These are phyloP conservation scores for Petrocephalus zakoni DNA, from an alignment of 2,113 vertebrate genomes.

Conservation along the genomic window DNA sequence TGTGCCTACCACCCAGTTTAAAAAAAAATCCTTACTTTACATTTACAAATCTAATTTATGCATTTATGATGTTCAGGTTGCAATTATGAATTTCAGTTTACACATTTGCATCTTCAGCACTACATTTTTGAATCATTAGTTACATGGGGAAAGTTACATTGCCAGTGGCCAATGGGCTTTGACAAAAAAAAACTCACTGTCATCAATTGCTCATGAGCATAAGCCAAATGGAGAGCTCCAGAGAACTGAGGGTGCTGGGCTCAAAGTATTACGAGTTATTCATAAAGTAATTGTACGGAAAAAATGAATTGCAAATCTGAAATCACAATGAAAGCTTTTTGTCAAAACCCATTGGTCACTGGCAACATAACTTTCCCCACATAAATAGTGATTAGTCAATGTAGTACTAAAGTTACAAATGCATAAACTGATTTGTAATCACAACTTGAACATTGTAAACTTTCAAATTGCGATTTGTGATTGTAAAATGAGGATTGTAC, in stretches of 20 bases:
- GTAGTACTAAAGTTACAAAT: neutral
- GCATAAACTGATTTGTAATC: neutral
- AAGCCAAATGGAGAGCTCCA: neutral
- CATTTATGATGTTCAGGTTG: too few species aligned
- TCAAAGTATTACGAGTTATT: neutral
- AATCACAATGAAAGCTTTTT: neutral
- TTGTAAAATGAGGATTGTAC: neutral
- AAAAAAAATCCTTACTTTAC: too few species aligned
- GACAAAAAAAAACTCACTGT: neutral
- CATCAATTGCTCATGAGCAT: neutral
- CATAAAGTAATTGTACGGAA: neutral
- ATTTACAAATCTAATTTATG: too few species aligned
- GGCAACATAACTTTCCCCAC: neutral
- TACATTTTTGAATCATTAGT: too few species aligned
- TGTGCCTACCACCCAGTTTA: too few species aligned
- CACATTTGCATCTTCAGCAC: too few species aligned
- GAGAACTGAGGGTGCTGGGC: neutral
- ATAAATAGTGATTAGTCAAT: neutral
- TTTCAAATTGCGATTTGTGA: neutral
- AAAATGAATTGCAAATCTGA: neutral
- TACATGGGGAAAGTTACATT: too few species aligned
- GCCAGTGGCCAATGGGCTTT: neutral
- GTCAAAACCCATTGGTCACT: neutral
- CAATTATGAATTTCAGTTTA: too few species aligned
- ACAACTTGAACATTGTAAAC: neutral